Evolutionary conservation across 1,140 invertebrate species (phyloP).

Genomic region (Drosophila nebulosa): DNA sequence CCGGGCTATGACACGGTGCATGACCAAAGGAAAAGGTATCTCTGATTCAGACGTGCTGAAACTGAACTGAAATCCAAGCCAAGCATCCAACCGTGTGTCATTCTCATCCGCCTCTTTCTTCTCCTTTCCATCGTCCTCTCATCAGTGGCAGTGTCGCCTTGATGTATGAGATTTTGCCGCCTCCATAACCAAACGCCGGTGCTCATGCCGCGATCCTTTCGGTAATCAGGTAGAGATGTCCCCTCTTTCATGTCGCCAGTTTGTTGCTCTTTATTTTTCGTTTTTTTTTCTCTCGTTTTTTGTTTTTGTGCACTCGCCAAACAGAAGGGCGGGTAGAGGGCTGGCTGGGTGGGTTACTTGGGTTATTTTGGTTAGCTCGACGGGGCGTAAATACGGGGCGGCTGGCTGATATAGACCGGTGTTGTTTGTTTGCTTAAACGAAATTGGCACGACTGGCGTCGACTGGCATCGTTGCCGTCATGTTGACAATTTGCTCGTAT

Average conservation of each 20-base stretch:
- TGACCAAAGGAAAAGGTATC: conserved; percentile 9
- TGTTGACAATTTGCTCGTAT: conserved; percentile 72
- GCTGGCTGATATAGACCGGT: not conserved
- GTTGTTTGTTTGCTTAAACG: conserved; percentile 67
- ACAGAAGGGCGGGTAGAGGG: not conserved
- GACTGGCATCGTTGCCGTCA: conserved; percentile 24
- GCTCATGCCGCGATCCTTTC: not conserved
- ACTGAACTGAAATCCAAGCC: conserved; percentile 1
- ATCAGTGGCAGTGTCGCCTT: conserved; percentile 49
- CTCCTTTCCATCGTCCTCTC: not conserved
- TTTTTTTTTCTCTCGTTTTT: too few species aligned
- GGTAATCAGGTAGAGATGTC: not conserved
- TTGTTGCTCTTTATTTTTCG: conserved; percentile 15
- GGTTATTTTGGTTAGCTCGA: conserved; percentile 12
- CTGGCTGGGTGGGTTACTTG: not conserved
- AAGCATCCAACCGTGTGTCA: not conserved
- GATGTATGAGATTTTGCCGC: conserved; percentile 78
- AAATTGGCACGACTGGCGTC: conserved; percentile 57
- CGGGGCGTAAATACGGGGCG: not conserved
- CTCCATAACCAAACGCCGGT: conserved; percentile 66
- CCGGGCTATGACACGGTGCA: conserved; percentile 6
- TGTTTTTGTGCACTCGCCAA: conserved; percentile 44
- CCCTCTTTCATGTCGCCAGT: not conserved
- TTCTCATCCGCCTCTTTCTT: not conserved
- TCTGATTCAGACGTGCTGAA: not conserved